Percentiles rank a stretch among this genome's conserved stretches.
phyloP scores from a whole-genome alignment of 2,113 vertebrate genomes.

The Emydocephalus ijimae region DNA sequence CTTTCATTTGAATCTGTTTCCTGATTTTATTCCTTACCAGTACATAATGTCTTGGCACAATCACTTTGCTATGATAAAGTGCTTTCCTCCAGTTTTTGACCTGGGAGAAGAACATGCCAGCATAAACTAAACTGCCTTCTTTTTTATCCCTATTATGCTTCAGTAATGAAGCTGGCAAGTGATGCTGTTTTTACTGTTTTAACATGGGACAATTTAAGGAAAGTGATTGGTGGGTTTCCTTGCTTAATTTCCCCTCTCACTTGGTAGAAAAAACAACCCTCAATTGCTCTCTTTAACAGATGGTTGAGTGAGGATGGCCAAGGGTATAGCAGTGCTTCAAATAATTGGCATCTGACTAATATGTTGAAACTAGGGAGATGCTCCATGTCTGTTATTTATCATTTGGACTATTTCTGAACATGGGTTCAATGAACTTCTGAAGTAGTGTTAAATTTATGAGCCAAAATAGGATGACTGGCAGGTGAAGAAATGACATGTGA shows the following conservation, averaged over 20 bases:
- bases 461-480: not conserved
- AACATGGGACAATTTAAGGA: not conserved
- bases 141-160: not conserved
- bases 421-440: not conserved
- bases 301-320: not conserved
- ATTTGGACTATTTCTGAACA: not conserved
- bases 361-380: not conserved
- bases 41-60: not conserved
- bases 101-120: not conserved
- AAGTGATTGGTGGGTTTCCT: not conserved
- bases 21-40: no score
- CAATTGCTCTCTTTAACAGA: not conserved
- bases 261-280: not conserved
- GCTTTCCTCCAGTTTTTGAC: not conserved
- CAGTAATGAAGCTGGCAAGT: not conserved
- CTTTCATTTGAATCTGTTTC: not conserved
- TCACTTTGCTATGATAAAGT: not conserved
- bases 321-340: not conserved
- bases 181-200: not conserved
- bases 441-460: not conserved
- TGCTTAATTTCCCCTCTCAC: not conserved
- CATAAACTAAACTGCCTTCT: not conserved
- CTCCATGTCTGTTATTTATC: not conserved
- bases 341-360: not conserved
- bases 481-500: not conserved